phyloP scores from a whole-genome alignment of 1,140 invertebrate genomes.

The Grapholita molesta region DNA sequence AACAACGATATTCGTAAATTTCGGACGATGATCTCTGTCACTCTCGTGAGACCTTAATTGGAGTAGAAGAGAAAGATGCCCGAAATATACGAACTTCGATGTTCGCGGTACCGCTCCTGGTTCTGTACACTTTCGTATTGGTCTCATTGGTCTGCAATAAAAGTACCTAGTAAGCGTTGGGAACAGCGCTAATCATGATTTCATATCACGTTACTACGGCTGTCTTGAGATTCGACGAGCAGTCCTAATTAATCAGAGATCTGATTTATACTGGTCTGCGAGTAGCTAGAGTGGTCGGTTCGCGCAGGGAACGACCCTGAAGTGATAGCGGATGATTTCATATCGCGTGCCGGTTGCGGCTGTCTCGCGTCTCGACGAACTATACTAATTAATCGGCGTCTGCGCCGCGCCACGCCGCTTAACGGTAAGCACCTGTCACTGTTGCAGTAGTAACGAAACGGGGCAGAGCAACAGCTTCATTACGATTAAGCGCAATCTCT shows the following conservation, averaged over 20 bases:
- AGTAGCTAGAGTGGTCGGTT: neutral
- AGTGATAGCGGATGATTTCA: slow-evolving; percentile 2
- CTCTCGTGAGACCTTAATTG: too few relatives aligned
- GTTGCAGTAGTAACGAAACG: neutral
- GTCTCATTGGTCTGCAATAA: too few relatives aligned
- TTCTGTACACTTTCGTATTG: too few relatives aligned
- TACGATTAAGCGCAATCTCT: neutral
- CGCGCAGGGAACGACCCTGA: neutral
- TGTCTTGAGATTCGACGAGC: too few relatives aligned
- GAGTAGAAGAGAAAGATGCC: too few relatives aligned
- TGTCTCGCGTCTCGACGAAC: slow-evolving; percentile 9
- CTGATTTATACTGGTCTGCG: neutral
- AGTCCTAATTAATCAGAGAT: neutral
- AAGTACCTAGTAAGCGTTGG: too few relatives aligned
- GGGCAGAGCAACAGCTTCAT: neutral
- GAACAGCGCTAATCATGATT: too few relatives aligned
- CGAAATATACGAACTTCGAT: too few relatives aligned
- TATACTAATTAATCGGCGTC: slow-evolving; percentile 15
- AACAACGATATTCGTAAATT: too few relatives aligned
- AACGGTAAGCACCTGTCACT: slow-evolving; percentile 16
- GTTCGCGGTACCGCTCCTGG: too few relatives aligned
- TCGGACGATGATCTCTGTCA: too few relatives aligned
- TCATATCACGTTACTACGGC: too few relatives aligned
- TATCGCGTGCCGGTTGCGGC: neutral
- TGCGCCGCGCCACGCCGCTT: slow-evolving; percentile 2